Base-by-base conservation (phyloP, 1,140 invertebrate genomes). In the Drosophila carrolli region DNA sequence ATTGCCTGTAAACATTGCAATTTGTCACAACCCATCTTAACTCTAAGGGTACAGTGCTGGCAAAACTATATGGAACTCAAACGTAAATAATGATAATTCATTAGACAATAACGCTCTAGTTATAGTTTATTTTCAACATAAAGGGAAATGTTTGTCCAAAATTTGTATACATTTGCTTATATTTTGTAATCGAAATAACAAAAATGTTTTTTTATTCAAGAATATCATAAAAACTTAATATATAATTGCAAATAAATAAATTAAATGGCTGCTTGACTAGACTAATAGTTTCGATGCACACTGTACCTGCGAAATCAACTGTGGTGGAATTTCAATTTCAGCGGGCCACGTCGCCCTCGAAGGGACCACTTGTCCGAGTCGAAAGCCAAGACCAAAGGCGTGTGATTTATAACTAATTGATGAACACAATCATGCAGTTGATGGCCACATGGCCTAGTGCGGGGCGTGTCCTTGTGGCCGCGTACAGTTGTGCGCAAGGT, bases 361-460 rank as follows among this genome's bases (percentile, higher is more conserved):
- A 54, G 27, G 41, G 32, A 32, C 66, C 38, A 46, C 54, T 60
- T 58, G 54, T 58, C 54, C 68, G 47, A 46, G 47, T 53, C 38
- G 55, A 73, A 32, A 57, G 44, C 43, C 41, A 50, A 47, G 44
- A 29, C 47, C 56, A 50, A 65, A 58, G 44, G 68, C 78, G 74
- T 86, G 60, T 85, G 81, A 85, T 85, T 85, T 81, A 81, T 81
- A 85, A 86, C 81, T 86, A 85, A 85, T 85, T 85, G 78, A 85
- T 81, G 81, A 85, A 81, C 81, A 81, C 72, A 85, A 84, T 81
- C 72, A 60, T 74, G 78, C 73, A 85, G 73, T 62, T 74, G 68
- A 58, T 74, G 54, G 68, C 57, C 62, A 72, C 60, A 72, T 55
- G 41, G 41, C 44, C 47, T 35, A 67, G 44, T 58, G 78, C 66